Base-by-base conservation (phyloP, 2,113 vertebrate species). In the Myodes glareolus region DNA sequence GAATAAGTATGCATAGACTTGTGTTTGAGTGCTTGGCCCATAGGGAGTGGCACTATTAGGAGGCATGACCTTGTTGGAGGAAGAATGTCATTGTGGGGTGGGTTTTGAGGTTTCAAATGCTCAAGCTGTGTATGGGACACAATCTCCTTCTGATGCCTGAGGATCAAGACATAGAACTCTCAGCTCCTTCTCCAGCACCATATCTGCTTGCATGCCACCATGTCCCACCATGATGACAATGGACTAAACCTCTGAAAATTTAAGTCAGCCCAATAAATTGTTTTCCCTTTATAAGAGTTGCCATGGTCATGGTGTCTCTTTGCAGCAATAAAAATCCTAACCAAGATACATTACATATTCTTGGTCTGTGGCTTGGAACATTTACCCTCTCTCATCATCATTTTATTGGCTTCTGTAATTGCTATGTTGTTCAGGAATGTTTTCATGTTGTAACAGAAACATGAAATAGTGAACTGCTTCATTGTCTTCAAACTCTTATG, bases 401-500 rank as follows among this genome's bases (percentile, higher is more conserved):
- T 67, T 90, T 80, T 70, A 50, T 63, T 47, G 61, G 47, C 12
- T 92, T 77, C 31, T 97, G 55, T 23, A 91, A 82, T 92, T 96
- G 1, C 1, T 58, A 31, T 14, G 45, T 91, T 90, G 17, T 82
- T 89, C 36, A 86, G 29, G 31, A 90, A 87, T 88, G 16, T 82
- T 94, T 92, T 88, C 45, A 67, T 95, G 72, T 61, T 93, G 42
- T 78, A 94, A 91, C 4, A 88, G 82, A 45, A 92, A 70, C 11
- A 47, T 29, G 12, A 36, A 91, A 10, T 13, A 94, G 77, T 42
- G 61, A 97, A 90, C 67, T 9, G 29, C 3, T 55, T 88, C 27
- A 52, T 90, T 93, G 91, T 21, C 58, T 76, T 86, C 63, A 84
- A 16, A 80, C n/a, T 92, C 90, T n/a, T n/a, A n/a, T n/a, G n/a